These are phyloP conservation scores for Nymphalis io DNA, from an alignment of 1,140 invertebrate species.

Conservation along the genomic window DNA sequence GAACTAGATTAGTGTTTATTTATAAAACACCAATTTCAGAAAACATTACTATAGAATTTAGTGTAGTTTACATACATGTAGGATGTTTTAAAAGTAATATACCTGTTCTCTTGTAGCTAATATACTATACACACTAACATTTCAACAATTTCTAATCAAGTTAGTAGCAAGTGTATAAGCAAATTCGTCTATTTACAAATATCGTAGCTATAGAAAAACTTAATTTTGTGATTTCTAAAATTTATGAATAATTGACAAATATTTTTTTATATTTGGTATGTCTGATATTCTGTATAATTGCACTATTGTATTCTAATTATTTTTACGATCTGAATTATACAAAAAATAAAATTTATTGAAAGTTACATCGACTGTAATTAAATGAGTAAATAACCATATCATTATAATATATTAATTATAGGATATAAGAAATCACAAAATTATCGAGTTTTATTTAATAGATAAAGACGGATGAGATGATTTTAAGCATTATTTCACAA, in stretches of 20 bases:
- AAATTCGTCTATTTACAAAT: constrained; percentile 33
- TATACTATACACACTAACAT: constrained; percentile 27
- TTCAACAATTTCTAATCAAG: constrained; percentile 35
- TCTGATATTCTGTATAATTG: constrained; percentile 10
- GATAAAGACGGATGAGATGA: constrained; percentile 49
- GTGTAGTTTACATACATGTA: background rate
- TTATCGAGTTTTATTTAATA: constrained; percentile 7
- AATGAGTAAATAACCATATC: background rate
- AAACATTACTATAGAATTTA: constrained; percentile 9
- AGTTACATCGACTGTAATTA: too few relatives aligned
- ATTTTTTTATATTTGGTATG: constrained; percentile 11
- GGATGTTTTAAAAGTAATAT: constrained; percentile 12
- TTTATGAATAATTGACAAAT: constrained; percentile 29
- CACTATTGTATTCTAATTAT: background rate
- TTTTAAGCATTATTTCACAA: constrained; percentile 38
- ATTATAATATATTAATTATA: background rate
- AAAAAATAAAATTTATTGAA: too few relatives aligned
- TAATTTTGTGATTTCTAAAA: constrained; percentile 25
- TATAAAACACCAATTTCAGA: constrained; percentile 26
- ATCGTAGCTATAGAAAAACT: constrained; percentile 22
- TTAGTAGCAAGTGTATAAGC: constrained; percentile 39
- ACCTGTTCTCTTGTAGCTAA: background rate
- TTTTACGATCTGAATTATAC: background rate
- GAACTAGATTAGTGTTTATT: constrained; percentile 33
- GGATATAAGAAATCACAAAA: constrained; percentile 8